A percentile compares a stretch with the other conserved stretches of the same genome.
Conservation (phyloP, 2,113 vertebrate species). For the Mesembrinibis cayennensis region DNA sequence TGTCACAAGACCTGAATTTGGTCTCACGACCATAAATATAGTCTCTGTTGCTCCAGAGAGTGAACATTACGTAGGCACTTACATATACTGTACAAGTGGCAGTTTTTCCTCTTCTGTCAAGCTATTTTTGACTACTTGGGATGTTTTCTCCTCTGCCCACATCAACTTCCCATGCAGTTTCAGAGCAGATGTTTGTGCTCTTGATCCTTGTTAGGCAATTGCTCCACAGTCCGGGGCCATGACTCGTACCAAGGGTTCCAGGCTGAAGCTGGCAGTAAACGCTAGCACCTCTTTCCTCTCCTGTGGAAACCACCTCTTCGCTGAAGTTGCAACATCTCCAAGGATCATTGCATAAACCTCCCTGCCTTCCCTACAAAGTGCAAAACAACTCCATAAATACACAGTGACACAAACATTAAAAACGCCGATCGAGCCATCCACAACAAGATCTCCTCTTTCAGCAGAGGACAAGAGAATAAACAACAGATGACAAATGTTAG, state of each 20-base stretch:
- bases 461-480: background rate
- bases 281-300: background rate
- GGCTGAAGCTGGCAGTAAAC: background rate
- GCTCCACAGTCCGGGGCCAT: background rate
- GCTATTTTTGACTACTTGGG: background rate
- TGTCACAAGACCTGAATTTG: background rate
- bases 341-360: background rate
- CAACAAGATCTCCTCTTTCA: background rate
- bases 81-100: rapidly evolving
- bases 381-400: background rate
- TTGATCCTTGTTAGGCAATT: background rate
- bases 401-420: background rate
- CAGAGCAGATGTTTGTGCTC: background rate
- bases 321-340: background rate
- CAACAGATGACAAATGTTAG: background rate
- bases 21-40: background rate
- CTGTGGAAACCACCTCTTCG: background rate
- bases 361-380: background rate
- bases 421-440: background rate
- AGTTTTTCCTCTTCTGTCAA: background rate
- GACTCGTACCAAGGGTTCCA: background rate
- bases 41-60: background rate
- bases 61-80: background rate
- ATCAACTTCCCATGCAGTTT: background rate
- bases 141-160: background rate